Base-by-base conservation (phyloP, 2,797 vertebrate genomes). In the Tauraco hartlaubi region DNA sequence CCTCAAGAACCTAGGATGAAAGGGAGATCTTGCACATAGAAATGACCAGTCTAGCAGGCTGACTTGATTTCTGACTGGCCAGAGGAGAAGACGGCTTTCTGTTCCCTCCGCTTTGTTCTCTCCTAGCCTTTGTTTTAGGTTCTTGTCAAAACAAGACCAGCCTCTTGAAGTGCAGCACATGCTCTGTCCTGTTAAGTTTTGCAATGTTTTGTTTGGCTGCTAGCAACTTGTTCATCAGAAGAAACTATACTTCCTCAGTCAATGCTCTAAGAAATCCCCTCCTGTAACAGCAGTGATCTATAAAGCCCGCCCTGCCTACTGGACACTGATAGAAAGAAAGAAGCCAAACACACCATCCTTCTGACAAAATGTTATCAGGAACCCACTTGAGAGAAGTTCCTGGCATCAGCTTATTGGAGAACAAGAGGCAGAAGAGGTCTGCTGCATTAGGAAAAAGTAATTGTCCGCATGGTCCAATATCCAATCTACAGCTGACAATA, bases 141-240 rank as follows among this genome's bases (percentile, higher is more conserved):
- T 87, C 94, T 87, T 92, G 77, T 95, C 56, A 82, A 90, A 95
- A 94, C 90, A 96, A 84, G 73, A 92, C 22, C 39, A 84, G 48
- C 19, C 16, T 86, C 73, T 94, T 67, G 56, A 95, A 90, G 33
- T 74, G 55, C 73, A 92, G 69, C 62, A 81, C 54, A 72, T 4
- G 2, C 37, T 89, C 71, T 81, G 84, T 89, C 86, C 82, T 95
- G 77, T 91, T 96, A 79, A 82, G n/a, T 88, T 95, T 80, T 91
- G 69, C 74, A 93, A 66, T 95, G 85, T 85, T 95, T 88, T 92
- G 12, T 82, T 96, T 96, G 95, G 90, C 96, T 87, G 37, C 61
- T 78, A 79, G 55, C 41, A 82, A 85, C 48, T 67, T 76, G 26
- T 87, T 90, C 67, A 82, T 85, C 52, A 87, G 71, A 90, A 90